These are phyloP conservation scores for Ephydatia muelleri DNA, from an alignment of 37 sponge, comb jelly and placozoan genomes.

Conservation along the genomic window DNA sequence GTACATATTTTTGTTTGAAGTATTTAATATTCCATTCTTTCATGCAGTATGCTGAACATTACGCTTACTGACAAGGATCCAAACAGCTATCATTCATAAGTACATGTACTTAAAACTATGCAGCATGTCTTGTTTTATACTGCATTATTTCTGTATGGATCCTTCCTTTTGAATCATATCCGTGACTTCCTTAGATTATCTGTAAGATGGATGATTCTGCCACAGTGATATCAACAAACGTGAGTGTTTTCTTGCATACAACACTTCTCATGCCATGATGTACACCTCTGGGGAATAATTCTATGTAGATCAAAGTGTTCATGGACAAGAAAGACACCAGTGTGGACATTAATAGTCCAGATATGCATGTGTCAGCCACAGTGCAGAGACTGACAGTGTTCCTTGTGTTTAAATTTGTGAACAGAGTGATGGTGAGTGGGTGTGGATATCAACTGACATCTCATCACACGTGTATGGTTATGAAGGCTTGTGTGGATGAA, in stretches of 20 bases:
- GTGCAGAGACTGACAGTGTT: slow-evolving; percentile 30
- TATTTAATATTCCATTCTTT: neutral
- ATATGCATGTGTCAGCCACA: slow-evolving; percentile 27
- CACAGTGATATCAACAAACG: neutral
- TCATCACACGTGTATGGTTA: neutral
- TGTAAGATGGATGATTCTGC: neutral
- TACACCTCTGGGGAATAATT: neutral
- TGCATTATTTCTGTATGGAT: neutral
- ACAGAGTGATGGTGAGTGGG: neutral
- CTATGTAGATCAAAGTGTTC: slow-evolving; percentile 10
- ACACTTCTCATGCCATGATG: neutral
- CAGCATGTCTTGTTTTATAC: no score
- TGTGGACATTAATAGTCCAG: slow-evolving; percentile 20
- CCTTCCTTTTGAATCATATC: neutral
- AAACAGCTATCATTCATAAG: slow-evolving; percentile 15
- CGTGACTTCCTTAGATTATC: neutral
- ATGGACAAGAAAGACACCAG: neutral
- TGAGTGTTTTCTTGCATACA: neutral
- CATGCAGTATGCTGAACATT: slow-evolving; percentile 16
- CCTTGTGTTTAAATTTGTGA: slow-evolving; percentile 43
- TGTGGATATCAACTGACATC: no score
- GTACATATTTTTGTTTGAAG: neutral
- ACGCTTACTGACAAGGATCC: slow-evolving; percentile 20
- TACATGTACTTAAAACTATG: no score
- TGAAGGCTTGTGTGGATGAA: neutral